phyloP scores from a whole-genome alignment of 2,113 vertebrate genomes.

The Ancistrus triradiatus region DNA sequence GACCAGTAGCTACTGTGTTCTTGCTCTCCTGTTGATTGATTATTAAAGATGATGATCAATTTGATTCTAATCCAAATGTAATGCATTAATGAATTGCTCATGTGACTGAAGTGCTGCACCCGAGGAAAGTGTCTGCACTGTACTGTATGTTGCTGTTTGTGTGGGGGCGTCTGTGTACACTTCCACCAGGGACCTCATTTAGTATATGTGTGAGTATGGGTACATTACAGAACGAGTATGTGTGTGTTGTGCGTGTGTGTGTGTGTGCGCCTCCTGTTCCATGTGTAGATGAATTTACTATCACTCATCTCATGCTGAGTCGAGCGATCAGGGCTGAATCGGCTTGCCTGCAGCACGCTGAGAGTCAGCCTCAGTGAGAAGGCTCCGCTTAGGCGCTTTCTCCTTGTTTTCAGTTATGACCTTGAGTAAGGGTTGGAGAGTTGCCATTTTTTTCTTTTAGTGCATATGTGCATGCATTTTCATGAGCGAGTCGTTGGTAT shows the following conservation, averaged over 20 bases:
- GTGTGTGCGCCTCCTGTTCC: slow-evolving; percentile 6
- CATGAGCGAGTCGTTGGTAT: slow-evolving; percentile 13
- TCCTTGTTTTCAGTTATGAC: slow-evolving; percentile 21
- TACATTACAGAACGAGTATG: background rate
- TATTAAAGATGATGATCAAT: slow-evolving; percentile 70
- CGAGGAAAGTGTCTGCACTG: slow-evolving; percentile 71
- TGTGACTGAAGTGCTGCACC: slow-evolving; percentile 69
- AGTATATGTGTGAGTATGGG: slow-evolving; percentile 7
- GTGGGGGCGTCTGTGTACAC: background rate
- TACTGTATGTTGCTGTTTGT: slow-evolving; percentile 52
- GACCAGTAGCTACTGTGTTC: slow-evolving; percentile 83
- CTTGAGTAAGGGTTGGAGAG: slow-evolving; percentile 8
- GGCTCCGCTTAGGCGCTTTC: background rate
- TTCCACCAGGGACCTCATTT: too few relatives aligned
- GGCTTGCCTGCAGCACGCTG: slow-evolving; percentile 9
- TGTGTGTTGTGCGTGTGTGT: slow-evolving; percentile 2
- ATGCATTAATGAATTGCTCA: slow-evolving; percentile 65
- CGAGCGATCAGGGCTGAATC: background rate
- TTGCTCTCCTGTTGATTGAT: slow-evolving; percentile 78
- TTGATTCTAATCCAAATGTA: slow-evolving; percentile 59
- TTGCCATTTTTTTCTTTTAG: too few relatives aligned
- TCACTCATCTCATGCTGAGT: slow-evolving; percentile 20
- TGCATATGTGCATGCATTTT: slow-evolving; percentile 21
- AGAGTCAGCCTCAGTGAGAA: background rate
- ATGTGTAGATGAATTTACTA: slow-evolving; percentile 12